Conservation (phyloP, 1,140 invertebrate species). For the Bradynema listronoti region DNA sequence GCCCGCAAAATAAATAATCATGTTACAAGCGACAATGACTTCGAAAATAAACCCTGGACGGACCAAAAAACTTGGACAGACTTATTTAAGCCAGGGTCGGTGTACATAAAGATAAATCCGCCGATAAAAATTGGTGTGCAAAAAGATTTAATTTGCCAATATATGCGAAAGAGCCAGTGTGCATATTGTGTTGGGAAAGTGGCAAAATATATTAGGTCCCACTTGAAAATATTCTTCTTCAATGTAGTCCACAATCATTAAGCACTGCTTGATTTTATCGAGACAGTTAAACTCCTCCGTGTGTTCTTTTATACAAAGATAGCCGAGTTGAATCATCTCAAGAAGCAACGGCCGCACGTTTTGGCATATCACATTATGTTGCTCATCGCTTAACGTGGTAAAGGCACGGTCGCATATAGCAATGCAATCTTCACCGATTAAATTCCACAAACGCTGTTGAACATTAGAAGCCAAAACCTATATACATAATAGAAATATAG, state of each 20-base stretch:
- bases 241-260: constrained; percentile 1
- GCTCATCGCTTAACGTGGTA: too few species aligned
- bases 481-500: too few species aligned
- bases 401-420: background rate
- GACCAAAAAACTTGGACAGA: too few species aligned
- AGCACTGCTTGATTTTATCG: constrained; percentile 2
- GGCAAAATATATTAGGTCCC: background rate
- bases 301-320: background rate
- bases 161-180: background rate
- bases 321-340: background rate
- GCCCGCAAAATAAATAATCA: too few species aligned
- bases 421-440: background rate
- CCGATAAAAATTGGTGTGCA: background rate
- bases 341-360: background rate
- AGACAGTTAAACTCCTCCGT: constrained; percentile 2
- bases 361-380: background rate
- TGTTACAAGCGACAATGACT: too few species aligned
- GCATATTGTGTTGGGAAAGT: background rate
- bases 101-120: background rate
- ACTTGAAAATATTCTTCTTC: background rate
- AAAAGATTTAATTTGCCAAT: background rate
- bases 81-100: too few species aligned
- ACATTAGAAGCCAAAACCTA: constrained; percentile 2
- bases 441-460: constrained; percentile 2
- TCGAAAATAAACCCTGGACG: too few species aligned